phyloP scores from a whole-genome alignment of 2,797 vertebrate species.

The Pseudotriccus pelzelni region DNA sequence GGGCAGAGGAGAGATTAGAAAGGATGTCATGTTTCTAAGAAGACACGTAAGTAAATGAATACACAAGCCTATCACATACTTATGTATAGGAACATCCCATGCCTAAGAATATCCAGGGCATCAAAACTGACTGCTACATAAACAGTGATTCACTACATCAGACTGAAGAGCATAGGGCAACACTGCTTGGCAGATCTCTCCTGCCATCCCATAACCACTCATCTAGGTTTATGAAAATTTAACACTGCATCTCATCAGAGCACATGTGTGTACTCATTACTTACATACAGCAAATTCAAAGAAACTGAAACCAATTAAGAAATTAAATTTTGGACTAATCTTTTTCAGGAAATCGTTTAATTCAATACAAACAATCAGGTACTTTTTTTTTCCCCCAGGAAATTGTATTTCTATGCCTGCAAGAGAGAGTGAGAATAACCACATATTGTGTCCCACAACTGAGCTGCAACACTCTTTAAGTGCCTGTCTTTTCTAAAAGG shows the following conservation, averaged over 20 bases:
- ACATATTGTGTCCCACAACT: neutral
- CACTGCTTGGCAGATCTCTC: fast-evolving
- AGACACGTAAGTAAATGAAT: neutral
- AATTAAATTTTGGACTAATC: neutral
- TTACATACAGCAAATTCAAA: neutral
- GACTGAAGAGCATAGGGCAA: neutral
- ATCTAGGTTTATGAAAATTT: neutral
- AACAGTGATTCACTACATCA: neutral
- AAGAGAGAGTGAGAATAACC: neutral
- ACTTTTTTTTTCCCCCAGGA: neutral
- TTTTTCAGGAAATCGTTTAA: neutral
- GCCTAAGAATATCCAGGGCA: neutral
- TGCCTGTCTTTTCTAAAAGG: neutral
- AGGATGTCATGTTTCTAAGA: neutral
- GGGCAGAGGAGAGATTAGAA: neutral
- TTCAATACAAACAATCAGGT: neutral
- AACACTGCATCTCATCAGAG: neutral
- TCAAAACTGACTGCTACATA: neutral
- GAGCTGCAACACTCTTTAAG: neutral
- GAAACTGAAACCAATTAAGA: neutral
- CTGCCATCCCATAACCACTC: neutral
- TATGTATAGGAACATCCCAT: neutral
- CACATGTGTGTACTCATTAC: neutral
- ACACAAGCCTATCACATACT: neutral
- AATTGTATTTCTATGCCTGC: neutral